Evolutionary conservation across 2,797 vertebrate genomes (phyloP).

Genomic region (Dendrocincla tyrannina): DNA sequence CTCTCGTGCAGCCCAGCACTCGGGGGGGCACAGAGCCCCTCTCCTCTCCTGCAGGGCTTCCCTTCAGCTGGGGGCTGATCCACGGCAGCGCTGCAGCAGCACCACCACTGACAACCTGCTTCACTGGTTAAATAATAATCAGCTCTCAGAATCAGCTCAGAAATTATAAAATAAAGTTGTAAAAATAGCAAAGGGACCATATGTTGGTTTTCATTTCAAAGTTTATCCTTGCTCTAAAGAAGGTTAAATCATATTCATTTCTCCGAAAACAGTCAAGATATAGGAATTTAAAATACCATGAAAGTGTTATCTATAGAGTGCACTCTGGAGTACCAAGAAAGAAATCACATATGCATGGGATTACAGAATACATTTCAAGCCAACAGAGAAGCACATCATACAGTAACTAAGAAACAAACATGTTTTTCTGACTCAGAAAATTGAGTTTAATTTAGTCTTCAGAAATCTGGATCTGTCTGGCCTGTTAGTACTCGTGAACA

Average conservation of each 20-base stretch:
- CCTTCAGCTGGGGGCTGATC: neutral
- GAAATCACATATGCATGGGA: conserved; percentile 69
- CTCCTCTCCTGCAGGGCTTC: neutral
- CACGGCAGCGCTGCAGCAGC: neutral
- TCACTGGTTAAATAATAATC: conserved; percentile 54
- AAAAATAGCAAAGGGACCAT: conserved; percentile 68
- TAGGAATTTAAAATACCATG: conserved; percentile 70
- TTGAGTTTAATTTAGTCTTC: conserved; percentile 51
- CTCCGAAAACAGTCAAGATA: conserved; percentile 69
- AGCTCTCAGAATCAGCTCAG: conserved; percentile 52
- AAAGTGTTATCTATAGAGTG: conserved; percentile 71
- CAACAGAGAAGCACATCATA: conserved; percentile 58
- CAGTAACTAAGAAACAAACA: conserved; percentile 67
- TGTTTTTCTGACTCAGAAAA: conserved; percentile 61
- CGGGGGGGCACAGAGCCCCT: neutral
- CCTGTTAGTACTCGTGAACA: neutral
- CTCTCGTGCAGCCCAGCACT: neutral
- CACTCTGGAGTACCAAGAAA: conserved; percentile 60
- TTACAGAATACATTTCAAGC: conserved; percentile 67
- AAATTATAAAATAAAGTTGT: conserved; percentile 64
- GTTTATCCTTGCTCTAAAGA: conserved; percentile 71
- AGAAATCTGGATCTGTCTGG: conserved; percentile 25
- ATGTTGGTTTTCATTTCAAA: conserved; percentile 72
- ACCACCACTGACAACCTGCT: neutral
- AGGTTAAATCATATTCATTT: conserved; percentile 70